Evolutionary conservation across 1,140 invertebrate species (phyloP).

Genomic region (Eriocheir sinensis): DNA sequence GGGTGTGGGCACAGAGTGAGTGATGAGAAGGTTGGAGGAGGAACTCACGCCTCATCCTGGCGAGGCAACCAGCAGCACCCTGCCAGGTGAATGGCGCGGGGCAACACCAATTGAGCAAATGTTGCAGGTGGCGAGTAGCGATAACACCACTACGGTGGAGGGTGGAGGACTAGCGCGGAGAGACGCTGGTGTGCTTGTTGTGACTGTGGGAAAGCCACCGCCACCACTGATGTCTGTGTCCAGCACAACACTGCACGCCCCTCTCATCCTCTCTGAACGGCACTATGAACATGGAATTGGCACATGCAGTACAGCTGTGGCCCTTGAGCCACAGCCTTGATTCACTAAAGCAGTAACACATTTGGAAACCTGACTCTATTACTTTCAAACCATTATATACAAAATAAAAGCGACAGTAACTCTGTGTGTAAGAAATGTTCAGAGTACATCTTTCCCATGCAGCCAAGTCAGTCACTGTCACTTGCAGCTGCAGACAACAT

Average conservation of each 20-base stretch:
- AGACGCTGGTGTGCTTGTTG: neutral
- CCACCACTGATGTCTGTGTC: constrained; percentile 10
- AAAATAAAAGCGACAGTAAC: neutral
- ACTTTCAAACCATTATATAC: neutral
- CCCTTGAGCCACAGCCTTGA: neutral
- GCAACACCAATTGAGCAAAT: constrained; percentile 24
- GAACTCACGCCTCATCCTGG: neutral
- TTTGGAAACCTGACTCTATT: constrained; percentile 14
- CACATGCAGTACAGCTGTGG: constrained; percentile 29
- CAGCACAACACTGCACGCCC: constrained; percentile 2
- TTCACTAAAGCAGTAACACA: neutral
- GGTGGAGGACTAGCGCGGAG: neutral
- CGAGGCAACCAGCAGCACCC: neutral
- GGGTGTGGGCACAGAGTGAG: too few species aligned
- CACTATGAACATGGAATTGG: constrained; percentile 45
- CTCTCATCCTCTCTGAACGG: neutral
- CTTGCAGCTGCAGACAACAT: neutral
- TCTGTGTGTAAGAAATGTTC: neutral
- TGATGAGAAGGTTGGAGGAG: neutral
- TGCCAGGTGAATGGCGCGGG: neutral
- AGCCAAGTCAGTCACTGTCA: constrained; percentile 1
- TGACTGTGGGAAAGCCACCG: neutral
- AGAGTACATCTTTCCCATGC: too few species aligned
- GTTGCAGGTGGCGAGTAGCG: neutral
- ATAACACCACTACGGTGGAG: neutral